Base-by-base conservation (phyloP, 2,888 invertebrate genomes). In the Sarcophaga variegata region DNA sequence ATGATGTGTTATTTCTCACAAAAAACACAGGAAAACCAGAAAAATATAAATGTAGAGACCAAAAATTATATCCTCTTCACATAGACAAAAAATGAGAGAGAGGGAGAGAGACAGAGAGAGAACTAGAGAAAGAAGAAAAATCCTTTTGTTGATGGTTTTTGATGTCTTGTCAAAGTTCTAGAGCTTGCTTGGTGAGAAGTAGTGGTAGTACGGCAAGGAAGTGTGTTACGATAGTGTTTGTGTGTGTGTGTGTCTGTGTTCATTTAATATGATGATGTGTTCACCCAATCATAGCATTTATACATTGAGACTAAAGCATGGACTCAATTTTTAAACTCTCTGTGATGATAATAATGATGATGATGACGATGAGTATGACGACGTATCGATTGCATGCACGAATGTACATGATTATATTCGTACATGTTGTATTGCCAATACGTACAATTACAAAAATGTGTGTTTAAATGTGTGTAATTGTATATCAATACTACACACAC, bases 341-440 rank as follows among this genome's bases (percentile, higher is more conserved):
- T 54, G 54, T 54, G 54, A 54, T 54, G 54, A 54, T 54, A 17
- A 12, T 17, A 54, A 54, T 54, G 77, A 85, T 87, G 75, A 81
- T 84, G 84, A 83, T 83, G 86, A 71, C 72, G 78, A 83, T 86
- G 86, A 84, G 91, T 90, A 91, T 90, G 92, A 92, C 92, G 92
- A 92, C 91, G 90, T 91, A 92, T 90, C 92, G 91, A 92, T 92
- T 92, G 91, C 91, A 92, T 92, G 92, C 92, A 92, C 92, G 92
- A 91, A 90, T 92, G 92, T 92, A 90, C 91, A 83, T 83, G 80
- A 83, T 83, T 76, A 79, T 85, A 62, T 54, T 72, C 25, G 69
- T 67, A 83, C 77, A 88, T 89, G 89, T 54, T 81, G 49, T 77
- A 88, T 45, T 81, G 49, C 72, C 27, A 66, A 78, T 70, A 64